phyloP scores from a whole-genome alignment of 1,140 invertebrate genomes.

The Ruditapes philippinarum region DNA sequence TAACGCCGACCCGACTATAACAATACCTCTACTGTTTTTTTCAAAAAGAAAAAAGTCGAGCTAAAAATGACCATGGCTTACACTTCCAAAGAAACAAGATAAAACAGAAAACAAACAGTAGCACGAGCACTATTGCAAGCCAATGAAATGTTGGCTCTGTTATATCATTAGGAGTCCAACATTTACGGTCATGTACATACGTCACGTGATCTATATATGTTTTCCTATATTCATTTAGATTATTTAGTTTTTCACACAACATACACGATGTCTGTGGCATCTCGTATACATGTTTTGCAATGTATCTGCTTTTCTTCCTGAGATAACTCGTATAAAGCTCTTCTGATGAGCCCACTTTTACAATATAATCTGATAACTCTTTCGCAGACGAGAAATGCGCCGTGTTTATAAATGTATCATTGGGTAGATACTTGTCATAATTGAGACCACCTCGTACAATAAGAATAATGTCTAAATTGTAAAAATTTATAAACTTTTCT shows the following conservation, averaged over 20 bases:
- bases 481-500: constrained; percentile 53
- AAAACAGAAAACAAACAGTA: neutral
- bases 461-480: constrained; percentile 18
- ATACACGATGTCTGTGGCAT: neutral
- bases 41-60: too few species aligned
- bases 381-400: constrained; percentile 8
- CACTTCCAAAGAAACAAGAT: too few species aligned
- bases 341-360: neutral
- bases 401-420: constrained; percentile 32
- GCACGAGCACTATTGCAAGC: neutral
- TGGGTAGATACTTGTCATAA: constrained; percentile 19
- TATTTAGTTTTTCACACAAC: constrained; percentile 37
- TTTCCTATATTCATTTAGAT: constrained; percentile 2
- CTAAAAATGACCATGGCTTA: too few species aligned
- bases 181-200: constrained; percentile 1
- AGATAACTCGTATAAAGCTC: constrained; percentile 5
- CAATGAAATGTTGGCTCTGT: neutral
- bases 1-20: too few species aligned
- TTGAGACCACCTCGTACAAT: constrained; percentile 21
- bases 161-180: neutral
- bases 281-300: too few species aligned
- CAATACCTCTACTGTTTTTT: too few species aligned
- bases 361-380: constrained; percentile 10
- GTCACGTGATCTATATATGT: constrained; percentile 19
- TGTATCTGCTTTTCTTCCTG: constrained; percentile 11